Evolutionary conservation across 2,888 invertebrate genomes (phyloP), one percentile per base, ranked within the genome.

Genomic region (Ecliptopera silaceata): DNA sequence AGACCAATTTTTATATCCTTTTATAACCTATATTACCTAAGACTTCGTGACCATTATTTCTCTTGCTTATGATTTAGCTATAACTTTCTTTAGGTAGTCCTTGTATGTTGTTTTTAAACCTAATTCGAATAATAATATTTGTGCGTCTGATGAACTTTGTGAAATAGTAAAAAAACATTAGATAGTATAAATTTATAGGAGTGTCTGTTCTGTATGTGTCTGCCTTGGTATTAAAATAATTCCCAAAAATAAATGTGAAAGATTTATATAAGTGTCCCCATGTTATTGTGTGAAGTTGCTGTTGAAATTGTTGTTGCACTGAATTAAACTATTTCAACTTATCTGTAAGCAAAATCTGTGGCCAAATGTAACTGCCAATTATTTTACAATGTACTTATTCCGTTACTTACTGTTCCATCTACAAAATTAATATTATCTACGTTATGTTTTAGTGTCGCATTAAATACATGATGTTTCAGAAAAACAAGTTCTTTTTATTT

Each of bases 401-500:
- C 56, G 71, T 66, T 80, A 74, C 77, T 74, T 64, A 70, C 65
- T 77, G 69, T 78, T 80, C 77, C 75, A 68, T 81, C 75, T 81
- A 80, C 71, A 78, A 75, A 75, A 76, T 70, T 60, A 38, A 60
- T 81, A 70, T 79, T 77, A 77, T 84, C 75, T 75, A 77, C 79
- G 76, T 86, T 87, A 84, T 86, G 75, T 82, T 88, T 84, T 83
- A 85, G 82, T 83, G 83, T 86, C 87, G 79, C 77, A 84, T 85
- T 84, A 78, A 86, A 90, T 64, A 86, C 82, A 87, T 74, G 74
- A 82, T 86, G 86, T 88, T 86, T 81, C 72, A 77, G 71, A 84
- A 77, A 74, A 63, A 61, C 3, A 26, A 72, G 71, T 75, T 74
- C 72, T 80, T 82, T 79, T 68, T 71, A 70, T 79, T 77, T 80